These are phyloP conservation scores for Pollachius pollachius DNA, from an alignment of 2,113 vertebrate genomes.

Conservation along the genomic window DNA sequence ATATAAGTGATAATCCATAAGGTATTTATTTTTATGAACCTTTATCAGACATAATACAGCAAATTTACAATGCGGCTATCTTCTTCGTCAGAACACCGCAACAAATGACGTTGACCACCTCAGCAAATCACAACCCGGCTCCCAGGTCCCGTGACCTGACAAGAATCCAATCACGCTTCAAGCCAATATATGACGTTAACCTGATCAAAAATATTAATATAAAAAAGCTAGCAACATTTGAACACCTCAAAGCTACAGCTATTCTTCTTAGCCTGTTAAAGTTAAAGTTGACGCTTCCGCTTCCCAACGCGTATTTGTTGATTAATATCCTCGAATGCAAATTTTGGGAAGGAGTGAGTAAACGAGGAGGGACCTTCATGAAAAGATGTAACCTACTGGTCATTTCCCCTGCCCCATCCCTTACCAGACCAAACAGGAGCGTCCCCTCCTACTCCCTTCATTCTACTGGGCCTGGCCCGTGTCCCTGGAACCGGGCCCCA, in stretches of 20 bases:
- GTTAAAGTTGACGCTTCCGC: too few species aligned
- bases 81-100: constrained; percentile 47
- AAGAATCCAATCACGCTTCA: constrained; percentile 36
- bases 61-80: constrained; percentile 12
- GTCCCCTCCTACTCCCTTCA: constrained; percentile 54
- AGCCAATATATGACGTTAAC: too few species aligned
- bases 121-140: constrained; percentile 50
- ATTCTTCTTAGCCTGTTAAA: too few species aligned
- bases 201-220: too few species aligned
- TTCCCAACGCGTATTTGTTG: too few species aligned
- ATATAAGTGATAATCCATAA: too few species aligned
- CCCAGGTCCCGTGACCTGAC: constrained; percentile 41
- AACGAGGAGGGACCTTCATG: constrained; percentile 38
- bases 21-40: too few species aligned
- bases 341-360: constrained; percentile 4
- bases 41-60: too few species aligned
- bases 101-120: constrained; percentile 63
- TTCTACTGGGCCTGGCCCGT: constrained; percentile 66
- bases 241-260: too few species aligned
- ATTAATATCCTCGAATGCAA: not conserved
- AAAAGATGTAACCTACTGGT: constrained; percentile 41
- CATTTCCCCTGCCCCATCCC: constrained; percentile 56
- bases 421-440: constrained; percentile 45
- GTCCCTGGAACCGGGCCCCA: constrained; percentile 70
- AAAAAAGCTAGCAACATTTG: too few species aligned